phyloP scores from a whole-genome alignment of 1,140 invertebrate species.

The Drosophila kurseongensis region DNA sequence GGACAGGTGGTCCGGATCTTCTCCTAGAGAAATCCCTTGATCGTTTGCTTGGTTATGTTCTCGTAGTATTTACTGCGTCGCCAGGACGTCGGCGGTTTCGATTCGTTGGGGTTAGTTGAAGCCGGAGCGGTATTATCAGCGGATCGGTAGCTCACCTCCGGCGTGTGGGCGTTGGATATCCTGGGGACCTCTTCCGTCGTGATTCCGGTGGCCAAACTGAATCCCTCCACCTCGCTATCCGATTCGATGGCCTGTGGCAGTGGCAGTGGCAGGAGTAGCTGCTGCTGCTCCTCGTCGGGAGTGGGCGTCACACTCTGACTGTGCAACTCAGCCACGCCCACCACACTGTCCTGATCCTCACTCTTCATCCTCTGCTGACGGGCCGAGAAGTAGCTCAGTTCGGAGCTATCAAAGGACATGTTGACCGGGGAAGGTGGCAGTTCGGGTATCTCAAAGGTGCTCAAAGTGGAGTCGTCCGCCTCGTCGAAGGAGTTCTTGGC shows the following conservation, averaged over 20 bases:
- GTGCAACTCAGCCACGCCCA: slow-evolving; percentile 67
- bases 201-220: slow-evolving; percentile 46
- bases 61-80: slow-evolving; percentile 84
- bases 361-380: slow-evolving; percentile 42
- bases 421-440: slow-evolving; percentile 68
- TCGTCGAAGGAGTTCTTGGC: slow-evolving; percentile 82
- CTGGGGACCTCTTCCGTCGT: slow-evolving; percentile 54
- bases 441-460: slow-evolving; percentile 75
- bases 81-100: slow-evolving; percentile 71
- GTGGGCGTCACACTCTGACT: slow-evolving; percentile 81
- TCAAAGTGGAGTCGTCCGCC: slow-evolving; percentile 74
- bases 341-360: slow-evolving; percentile 70
- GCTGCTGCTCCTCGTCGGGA: slow-evolving; percentile 59
- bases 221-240: slow-evolving; percentile 78
- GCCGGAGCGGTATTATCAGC: slow-evolving; percentile 31
- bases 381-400: slow-evolving; percentile 74
- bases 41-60: slow-evolving; percentile 85
- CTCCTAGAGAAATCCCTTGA: slow-evolving; percentile 84
- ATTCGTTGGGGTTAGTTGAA: slow-evolving; percentile 51
- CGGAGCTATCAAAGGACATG: slow-evolving; percentile 82
- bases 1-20: slow-evolving; percentile 12
- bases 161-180: slow-evolving; percentile 61
- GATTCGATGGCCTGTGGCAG: slow-evolving; percentile 67
- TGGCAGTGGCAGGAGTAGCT: slow-evolving; percentile 28
- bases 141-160: slow-evolving; percentile 74